phyloP scores from a whole-genome alignment of 2,888 invertebrate genomes.

The Apotomis betuletana region DNA sequence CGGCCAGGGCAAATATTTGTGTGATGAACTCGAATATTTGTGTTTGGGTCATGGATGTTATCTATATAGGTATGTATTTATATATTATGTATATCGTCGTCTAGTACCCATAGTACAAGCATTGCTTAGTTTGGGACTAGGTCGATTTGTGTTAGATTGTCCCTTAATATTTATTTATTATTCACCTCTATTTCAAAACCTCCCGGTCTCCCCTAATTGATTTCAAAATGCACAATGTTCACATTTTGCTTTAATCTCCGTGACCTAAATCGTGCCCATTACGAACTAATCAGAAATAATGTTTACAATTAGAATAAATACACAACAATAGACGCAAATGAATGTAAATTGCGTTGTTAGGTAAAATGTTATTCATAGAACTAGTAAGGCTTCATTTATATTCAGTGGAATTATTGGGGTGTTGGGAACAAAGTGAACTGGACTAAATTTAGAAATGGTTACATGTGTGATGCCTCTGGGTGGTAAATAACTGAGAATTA shows the following conservation, averaged over 20 bases:
- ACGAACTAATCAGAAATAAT: slow-evolving; percentile 36
- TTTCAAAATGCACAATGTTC: too few relatives aligned
- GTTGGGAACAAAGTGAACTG: slow-evolving; percentile 62
- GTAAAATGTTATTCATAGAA: slow-evolving; percentile 75
- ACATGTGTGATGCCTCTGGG: slow-evolving; percentile 38
- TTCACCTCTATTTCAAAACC: too few relatives aligned
- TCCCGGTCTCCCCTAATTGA: too few relatives aligned
- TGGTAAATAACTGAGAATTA: not conserved
- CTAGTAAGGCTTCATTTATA: slow-evolving; percentile 72
- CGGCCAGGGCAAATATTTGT: too few relatives aligned
- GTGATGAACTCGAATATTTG: too few relatives aligned
- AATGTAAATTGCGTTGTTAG: slow-evolving; percentile 71
- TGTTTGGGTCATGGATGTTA: too few relatives aligned
- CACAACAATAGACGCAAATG: slow-evolving; percentile 52
- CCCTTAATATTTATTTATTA: too few relatives aligned
- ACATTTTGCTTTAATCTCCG: slow-evolving; percentile 14
- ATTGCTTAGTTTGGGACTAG: too few relatives aligned
- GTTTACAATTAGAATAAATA: slow-evolving; percentile 48
- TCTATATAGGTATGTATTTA: too few relatives aligned
- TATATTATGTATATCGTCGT: too few relatives aligned
- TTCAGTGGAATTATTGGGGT: slow-evolving; percentile 69
- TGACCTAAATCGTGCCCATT: slow-evolving; percentile 21
- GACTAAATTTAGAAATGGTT: slow-evolving; percentile 61
- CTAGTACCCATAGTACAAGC: too few relatives aligned
- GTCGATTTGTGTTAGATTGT: too few relatives aligned